Evolutionary conservation across 2,888 invertebrate species (phyloP).

Genomic region (Tribolium freemani): DNA sequence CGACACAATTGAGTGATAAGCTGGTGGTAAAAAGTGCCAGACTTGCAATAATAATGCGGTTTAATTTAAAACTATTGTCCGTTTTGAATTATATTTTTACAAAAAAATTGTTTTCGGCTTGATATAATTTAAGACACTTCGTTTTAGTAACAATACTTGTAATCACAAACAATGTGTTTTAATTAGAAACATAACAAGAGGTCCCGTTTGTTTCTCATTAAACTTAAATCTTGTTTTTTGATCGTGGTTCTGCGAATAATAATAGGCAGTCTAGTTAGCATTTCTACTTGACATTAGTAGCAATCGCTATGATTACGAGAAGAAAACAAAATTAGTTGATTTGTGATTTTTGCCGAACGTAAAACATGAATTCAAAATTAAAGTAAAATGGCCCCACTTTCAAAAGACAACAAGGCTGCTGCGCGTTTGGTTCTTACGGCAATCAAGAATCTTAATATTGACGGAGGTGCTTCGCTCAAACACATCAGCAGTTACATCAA

Average conservation of each 20-base stretch:
- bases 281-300: neutral
- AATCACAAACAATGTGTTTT: neutral
- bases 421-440: conserved; percentile 26
- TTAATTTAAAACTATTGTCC: neutral
- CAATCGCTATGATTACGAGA: neutral
- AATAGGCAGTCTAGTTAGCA: neutral
- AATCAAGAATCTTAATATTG: neutral
- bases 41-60: neutral
- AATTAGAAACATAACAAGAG: neutral
- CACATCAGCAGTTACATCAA: conserved; percentile 20
- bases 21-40: neutral
- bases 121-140: neutral
- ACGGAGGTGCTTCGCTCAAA: conserved; percentile 8
- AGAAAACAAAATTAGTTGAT: neutral
- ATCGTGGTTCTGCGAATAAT: neutral
- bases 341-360: neutral
- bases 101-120: neutral
- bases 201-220: neutral
- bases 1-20: neutral
- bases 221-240: neutral
- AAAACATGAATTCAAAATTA: conserved; percentile 3
- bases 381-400: conserved; percentile 22
- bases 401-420: conserved; percentile 3
- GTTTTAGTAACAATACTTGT: neutral
- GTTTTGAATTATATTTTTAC: neutral